Evolutionary conservation across 2,888 invertebrate species (phyloP).

Genomic region (Dusona sp.): DNA sequence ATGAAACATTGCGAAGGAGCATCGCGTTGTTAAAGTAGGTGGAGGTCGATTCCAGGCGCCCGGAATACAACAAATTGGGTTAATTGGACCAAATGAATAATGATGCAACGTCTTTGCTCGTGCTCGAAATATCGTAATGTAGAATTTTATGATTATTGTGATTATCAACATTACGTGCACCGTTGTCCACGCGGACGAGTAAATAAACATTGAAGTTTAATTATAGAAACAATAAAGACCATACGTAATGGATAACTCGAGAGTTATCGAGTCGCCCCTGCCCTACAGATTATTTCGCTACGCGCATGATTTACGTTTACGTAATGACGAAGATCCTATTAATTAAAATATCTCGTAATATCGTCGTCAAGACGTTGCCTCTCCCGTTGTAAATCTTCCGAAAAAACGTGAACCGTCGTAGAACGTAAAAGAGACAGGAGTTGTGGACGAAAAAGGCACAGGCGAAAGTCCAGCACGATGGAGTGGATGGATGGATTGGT

Average conservation of each 20-base stretch:
- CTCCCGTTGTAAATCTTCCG: neutral
- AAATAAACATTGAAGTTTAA: neutral
- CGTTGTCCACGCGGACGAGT: too few relatives aligned
- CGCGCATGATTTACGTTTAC: neutral
- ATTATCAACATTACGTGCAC: neutral
- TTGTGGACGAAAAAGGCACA: neutral
- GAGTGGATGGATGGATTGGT: constrained; percentile 1
- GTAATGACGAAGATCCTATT: neutral
- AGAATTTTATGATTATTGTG: constrained; percentile 44
- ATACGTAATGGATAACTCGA: neutral
- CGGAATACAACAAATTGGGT: constrained; percentile 68
- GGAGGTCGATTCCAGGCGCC: constrained; percentile 65
- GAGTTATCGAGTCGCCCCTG: neutral
- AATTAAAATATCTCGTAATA: neutral
- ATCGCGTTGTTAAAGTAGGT: constrained; percentile 54
- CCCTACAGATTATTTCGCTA: neutral
- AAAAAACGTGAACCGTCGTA: constrained; percentile 23
- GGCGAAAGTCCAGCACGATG: constrained; percentile 20
- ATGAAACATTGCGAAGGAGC: constrained; percentile 22
- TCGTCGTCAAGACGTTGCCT: neutral
- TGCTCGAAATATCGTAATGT: constrained; percentile 28
- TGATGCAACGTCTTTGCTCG: constrained; percentile 58
- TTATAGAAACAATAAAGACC: neutral
- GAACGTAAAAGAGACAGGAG: neutral
- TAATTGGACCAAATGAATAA: constrained; percentile 64